phyloP scores from a whole-genome alignment of 2,797 vertebrate species.

The Spinus olivaceus region DNA sequence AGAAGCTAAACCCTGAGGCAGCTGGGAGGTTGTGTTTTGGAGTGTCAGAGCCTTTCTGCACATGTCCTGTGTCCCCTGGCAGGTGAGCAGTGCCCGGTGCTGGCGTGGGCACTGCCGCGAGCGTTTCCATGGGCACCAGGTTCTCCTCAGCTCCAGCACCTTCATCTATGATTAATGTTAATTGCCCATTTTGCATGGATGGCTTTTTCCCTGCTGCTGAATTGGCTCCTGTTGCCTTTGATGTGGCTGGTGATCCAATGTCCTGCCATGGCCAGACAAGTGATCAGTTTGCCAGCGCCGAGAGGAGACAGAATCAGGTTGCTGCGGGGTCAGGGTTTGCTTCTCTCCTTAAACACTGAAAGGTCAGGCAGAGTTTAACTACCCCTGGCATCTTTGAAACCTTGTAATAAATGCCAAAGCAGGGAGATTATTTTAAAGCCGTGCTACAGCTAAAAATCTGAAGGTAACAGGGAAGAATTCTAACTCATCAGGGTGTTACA shows the following conservation, averaged over 20 bases:
- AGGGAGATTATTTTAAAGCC: conserved; percentile 54
- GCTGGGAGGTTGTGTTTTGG: rapidly evolving
- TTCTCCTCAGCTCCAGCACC: conserved; percentile 59
- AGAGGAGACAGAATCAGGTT: conserved; percentile 71
- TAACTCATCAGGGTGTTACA: not conserved
- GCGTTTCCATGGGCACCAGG: conserved; percentile 41
- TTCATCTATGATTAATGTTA: conserved; percentile 77
- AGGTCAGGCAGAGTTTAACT: conserved; percentile 77
- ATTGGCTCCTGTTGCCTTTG: conserved; percentile 71
- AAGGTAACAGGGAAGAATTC: not conserved
- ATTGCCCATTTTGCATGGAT: conserved; percentile 72
- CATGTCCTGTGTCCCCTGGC: not conserved
- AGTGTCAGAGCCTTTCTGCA: not conserved
- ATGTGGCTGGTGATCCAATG: conserved; percentile 71
- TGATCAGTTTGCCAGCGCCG: conserved; percentile 63
- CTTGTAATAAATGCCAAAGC: conserved; percentile 65
- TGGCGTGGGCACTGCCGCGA: not conserved
- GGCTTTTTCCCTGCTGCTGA: conserved; percentile 45
- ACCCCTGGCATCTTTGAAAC: conserved; percentile 63
- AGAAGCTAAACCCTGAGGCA: not conserved
- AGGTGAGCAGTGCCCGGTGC: not conserved
- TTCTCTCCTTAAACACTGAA: conserved; percentile 60
- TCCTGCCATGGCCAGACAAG: conserved; percentile 68
- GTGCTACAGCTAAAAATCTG: not conserved
- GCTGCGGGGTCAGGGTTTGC: conserved; percentile 60